Evolutionary conservation across 2,113 vertebrate species (phyloP).

Genomic region (Caranx melampygus): DNA sequence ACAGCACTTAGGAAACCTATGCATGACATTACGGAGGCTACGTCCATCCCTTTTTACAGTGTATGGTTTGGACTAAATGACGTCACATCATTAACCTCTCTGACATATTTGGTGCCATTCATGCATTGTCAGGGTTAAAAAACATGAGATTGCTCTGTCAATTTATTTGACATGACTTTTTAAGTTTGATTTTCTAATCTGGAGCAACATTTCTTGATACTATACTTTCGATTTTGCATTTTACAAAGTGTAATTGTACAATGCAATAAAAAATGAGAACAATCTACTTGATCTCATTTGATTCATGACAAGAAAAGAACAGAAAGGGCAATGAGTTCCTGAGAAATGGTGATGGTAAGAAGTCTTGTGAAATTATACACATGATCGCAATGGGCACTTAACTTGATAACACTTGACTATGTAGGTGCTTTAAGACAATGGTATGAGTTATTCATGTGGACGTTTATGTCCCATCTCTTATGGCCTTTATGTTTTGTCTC

Average conservation of each 20-base stretch:
- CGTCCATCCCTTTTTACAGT: too few relatives aligned
- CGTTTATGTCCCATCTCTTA: background rate
- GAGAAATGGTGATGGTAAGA: background rate
- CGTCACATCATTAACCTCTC: background rate
- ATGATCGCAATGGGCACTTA: background rate
- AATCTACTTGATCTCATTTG: background rate
- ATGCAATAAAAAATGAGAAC: background rate
- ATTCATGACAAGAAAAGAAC: background rate
- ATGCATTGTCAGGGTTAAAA: background rate
- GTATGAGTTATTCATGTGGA: background rate
- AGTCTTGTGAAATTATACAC: background rate
- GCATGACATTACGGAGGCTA: too few relatives aligned
- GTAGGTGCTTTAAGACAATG: background rate
- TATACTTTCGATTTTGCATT: background rate
- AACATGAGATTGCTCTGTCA: background rate
- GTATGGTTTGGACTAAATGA: background rate
- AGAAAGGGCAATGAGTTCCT: background rate
- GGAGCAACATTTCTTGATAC: background rate
- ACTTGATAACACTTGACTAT: background rate
- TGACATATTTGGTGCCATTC: background rate
- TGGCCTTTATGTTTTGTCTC: background rate
- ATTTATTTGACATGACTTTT: too few relatives aligned
- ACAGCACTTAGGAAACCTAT: too few relatives aligned
- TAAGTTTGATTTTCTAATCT: background rate
- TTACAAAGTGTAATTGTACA: background rate